Percentiles rank a stretch among this genome's conserved stretches.
phyloP scores from a whole-genome alignment of 2,113 vertebrate species.

The Anhinga anhinga region DNA sequence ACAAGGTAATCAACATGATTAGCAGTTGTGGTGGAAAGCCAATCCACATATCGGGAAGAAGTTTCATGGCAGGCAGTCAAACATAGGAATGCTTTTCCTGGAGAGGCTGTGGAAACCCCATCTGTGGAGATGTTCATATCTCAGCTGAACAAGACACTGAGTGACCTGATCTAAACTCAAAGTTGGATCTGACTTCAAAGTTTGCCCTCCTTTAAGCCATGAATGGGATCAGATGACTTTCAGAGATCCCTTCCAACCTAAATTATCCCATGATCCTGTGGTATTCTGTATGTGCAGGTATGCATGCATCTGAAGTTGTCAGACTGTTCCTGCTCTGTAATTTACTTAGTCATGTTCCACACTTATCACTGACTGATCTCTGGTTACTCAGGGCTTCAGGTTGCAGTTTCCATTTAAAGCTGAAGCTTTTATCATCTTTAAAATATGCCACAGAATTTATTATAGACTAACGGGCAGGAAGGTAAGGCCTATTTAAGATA shows the following conservation, averaged over 20 bases:
- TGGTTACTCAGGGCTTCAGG: neutral
- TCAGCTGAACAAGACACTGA: neutral
- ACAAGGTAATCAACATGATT: neutral
- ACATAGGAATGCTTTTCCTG: neutral
- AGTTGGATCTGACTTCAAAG: neutral
- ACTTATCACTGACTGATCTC: neutral
- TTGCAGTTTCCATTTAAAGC: neutral
- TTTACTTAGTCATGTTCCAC: neutral
- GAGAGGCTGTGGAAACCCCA: neutral
- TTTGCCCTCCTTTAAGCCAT: neutral
- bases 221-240: neutral
- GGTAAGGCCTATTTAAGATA: neutral
- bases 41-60: neutral
- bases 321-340: neutral
- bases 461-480: neutral
- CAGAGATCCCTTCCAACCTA: neutral
- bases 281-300: neutral
- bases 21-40: neutral
- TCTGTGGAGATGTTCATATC: neutral
- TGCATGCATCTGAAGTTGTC: neutral
- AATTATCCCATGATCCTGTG: neutral
- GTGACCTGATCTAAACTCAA: neutral
- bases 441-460: neutral
- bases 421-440: neutral
- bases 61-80: neutral